Evolutionary conservation across 2,797 vertebrate genomes (phyloP).

Genomic region (Thalassophryne amazonica): DNA sequence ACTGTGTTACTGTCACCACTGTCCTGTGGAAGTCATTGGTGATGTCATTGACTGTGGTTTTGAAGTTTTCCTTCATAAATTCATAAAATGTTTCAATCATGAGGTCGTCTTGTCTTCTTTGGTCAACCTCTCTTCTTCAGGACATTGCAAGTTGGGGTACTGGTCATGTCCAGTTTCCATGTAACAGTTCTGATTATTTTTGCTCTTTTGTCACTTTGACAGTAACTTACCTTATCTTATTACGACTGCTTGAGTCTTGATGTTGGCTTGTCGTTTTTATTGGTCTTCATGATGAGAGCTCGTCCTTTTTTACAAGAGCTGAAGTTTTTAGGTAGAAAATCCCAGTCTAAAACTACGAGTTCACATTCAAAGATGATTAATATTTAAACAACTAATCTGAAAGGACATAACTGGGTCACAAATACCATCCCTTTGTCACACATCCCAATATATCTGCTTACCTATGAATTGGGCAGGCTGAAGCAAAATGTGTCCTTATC

Average conservation of each 20-base stretch:
- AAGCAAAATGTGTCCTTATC: no score
- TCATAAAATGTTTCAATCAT: slow-evolving; percentile 6
- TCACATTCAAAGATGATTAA: no score
- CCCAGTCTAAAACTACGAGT: no score
- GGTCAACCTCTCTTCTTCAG: slow-evolving; percentile 2
- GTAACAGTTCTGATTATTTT: not conserved
- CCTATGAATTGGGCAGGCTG: no score
- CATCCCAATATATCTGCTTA: no score
- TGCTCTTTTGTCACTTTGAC: not conserved
- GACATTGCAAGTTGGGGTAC: not conserved
- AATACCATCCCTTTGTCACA: no score
- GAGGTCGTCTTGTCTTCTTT: slow-evolving; percentile 1
- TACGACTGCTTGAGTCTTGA: not conserved
- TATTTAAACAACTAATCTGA: no score
- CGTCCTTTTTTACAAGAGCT: no score
- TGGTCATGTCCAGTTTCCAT: slow-evolving; percentile 4
- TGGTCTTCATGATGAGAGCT: no score
- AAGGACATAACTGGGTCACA: no score
- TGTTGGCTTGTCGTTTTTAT: not conserved
- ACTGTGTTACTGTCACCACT: not conserved
- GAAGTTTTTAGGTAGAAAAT: no score
- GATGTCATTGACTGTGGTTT: slow-evolving; percentile 7
- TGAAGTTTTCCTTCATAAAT: slow-evolving; percentile 1
- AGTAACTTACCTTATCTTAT: not conserved
- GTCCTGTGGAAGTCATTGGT: not conserved